A percentile compares a stretch with the other conserved stretches of the same genome.
phyloP scores from a whole-genome alignment of 2,113 vertebrate genomes.

The Ahaetulla prasina region DNA sequence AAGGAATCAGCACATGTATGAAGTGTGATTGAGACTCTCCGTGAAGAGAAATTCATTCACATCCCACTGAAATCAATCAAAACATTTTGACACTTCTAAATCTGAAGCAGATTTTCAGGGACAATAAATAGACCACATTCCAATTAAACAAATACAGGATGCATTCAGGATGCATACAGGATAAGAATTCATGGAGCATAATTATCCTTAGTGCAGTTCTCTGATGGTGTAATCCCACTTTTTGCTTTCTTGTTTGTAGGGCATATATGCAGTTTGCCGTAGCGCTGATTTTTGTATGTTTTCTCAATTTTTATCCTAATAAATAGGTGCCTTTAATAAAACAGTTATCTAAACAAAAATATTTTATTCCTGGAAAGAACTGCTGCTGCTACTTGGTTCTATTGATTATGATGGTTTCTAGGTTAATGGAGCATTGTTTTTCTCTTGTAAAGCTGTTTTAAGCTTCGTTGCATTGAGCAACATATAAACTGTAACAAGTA shows the following conservation, averaged over 20 bases:
- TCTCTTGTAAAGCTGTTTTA: background rate
- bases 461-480: background rate
- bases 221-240: background rate
- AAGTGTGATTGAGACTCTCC: background rate
- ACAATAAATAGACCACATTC: background rate
- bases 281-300: background rate
- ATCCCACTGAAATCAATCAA: background rate
- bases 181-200: slow-evolving; percentile 22
- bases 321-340: background rate
- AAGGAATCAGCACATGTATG: background rate
- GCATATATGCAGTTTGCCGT: background rate
- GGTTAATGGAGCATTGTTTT: background rate
- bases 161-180: background rate
- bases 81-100: background rate
- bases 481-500: background rate
- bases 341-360: background rate
- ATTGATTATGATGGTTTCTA: background rate
- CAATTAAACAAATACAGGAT: background rate
- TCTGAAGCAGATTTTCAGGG: background rate
- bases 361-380: background rate
- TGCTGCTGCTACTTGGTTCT: background rate
- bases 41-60: background rate
- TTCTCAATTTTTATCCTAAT: slow-evolving; percentile 11
- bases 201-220: background rate
- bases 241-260: background rate